Percentiles rank a stretch among this genome's conserved stretches.
Evolutionary conservation across 2,113 vertebrate genomes (phyloP).

Genomic region (Varanus salvator): DNA sequence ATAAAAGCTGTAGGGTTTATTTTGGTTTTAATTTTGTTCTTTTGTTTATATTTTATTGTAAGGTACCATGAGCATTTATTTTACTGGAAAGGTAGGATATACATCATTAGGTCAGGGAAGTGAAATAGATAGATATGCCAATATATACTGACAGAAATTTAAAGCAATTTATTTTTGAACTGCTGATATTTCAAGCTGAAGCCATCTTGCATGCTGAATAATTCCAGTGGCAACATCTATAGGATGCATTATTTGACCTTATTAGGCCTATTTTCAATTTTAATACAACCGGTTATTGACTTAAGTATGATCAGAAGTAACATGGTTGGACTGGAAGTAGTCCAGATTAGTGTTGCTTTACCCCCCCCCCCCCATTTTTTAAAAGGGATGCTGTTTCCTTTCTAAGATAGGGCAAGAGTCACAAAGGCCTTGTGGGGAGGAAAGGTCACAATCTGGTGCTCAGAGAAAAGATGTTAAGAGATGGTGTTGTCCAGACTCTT

Average conservation of each 20-base stretch:
- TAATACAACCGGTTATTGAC: constrained; percentile 3
- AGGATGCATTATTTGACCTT: constrained; percentile 24
- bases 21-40: no score
- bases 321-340: background rate
- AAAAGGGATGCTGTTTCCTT: constrained; percentile 15
- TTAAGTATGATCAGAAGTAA: accelerated
- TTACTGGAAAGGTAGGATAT: background rate
- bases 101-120: background rate
- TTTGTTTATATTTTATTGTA: no score
- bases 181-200: constrained; percentile 25
- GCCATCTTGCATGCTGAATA: background rate
- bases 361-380: background rate
- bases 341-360: constrained; percentile 16
- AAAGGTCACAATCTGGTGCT: constrained; percentile 60
- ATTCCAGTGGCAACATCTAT: background rate
- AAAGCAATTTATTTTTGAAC: background rate
- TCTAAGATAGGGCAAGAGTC: constrained; percentile 3
- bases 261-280: constrained; percentile 15
- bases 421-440: constrained; percentile 29
- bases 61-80: no score
- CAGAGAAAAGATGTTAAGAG: constrained; percentile 38
- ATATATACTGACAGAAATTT: background rate
- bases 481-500: constrained; percentile 40
- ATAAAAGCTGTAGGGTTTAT: no score
- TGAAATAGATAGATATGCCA: background rate